Base-by-base conservation (phyloP, 2,888 invertebrate genomes). In the Drosophila recens region DNA sequence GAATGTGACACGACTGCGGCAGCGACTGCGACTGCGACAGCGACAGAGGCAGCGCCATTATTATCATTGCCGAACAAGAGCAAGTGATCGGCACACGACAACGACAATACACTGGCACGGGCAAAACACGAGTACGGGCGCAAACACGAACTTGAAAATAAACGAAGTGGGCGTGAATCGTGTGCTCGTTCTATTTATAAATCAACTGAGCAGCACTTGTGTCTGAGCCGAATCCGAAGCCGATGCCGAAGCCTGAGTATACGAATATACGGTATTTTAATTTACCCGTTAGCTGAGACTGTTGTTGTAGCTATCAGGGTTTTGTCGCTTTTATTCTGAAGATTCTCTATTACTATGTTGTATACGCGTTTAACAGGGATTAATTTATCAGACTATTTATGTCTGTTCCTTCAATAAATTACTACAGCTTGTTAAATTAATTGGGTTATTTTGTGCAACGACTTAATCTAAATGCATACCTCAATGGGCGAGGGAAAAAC, bases 121-220 rank as follows among this genome's bases (percentile, higher is more conserved):
- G 36, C 17, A n/a, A 45, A 62, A n/a, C 48, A 43, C 20, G 48
- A 66, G 13, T 40, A 51, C 42, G 42, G 48, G 13, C 51, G 45
- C 48, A 33, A 42, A 33, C 13, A 42, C 54, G 42, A 70, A 57
- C 56, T 56, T 42, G 45, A 57, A 56, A 57, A 56, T 56, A 40
- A 10, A 20, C 40, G 33, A n/a, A 45, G 74, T 56, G 74, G 74
- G 78, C 74, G 78, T 73, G 65, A 36, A 53, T 53, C 48, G 63
- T 62, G 62, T 40, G 59, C 27, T 72, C 75, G 59, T 34, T 72
- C 75, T 77, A 76, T 76, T 77, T 76, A 33, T 77, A 77, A 63
- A 65, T 42, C 64, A 40, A 27, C 38, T 43, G 57, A 52, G 36
- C 59, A 48, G 57, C 51, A 56, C 61, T 61, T 70, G 59, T 46